Evolutionary conservation across 2,797 vertebrate genomes (phyloP).

Genomic region (Crocodylus rhombifer): DNA sequence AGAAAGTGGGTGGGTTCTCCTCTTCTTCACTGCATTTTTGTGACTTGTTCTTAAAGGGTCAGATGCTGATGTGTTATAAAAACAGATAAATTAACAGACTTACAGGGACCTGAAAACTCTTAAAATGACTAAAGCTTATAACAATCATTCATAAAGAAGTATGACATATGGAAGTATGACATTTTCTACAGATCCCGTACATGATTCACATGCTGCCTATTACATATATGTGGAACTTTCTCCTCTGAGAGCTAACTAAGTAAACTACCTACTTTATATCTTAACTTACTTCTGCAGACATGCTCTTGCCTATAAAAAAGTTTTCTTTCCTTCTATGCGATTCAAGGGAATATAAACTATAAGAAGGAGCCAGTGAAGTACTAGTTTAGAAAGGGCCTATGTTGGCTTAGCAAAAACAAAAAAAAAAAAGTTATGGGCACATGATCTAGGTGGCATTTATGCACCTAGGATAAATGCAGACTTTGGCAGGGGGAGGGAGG

Average conservation of each 20-base stretch:
- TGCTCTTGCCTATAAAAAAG: background rate
- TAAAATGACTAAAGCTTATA: background rate
- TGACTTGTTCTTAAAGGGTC: too few species aligned
- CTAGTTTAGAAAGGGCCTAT: background rate
- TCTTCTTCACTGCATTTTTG: too few species aligned
- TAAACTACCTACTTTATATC: background rate
- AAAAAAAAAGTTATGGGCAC: background rate
- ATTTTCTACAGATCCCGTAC: background rate
- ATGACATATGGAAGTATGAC: background rate
- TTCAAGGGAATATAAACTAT: background rate
- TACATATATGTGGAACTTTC: background rate
- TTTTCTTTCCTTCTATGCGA: background rate
- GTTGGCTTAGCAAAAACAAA: background rate
- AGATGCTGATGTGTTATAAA: too few species aligned
- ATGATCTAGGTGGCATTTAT: too few species aligned
- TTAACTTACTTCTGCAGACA: background rate
- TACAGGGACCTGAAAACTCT: background rate
- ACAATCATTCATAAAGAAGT: background rate
- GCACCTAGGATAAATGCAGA: background rate
- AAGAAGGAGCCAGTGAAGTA: background rate
- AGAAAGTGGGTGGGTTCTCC: too few species aligned
- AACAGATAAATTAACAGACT: too few species aligned
- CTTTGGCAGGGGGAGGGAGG: too few species aligned
- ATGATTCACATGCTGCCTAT: fast-evolving
- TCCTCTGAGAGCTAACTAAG: background rate